These are phyloP conservation scores for Aphelocoma californica DNA, from an alignment of 2,797 vertebrate genomes.

Conservation along the genomic window DNA sequence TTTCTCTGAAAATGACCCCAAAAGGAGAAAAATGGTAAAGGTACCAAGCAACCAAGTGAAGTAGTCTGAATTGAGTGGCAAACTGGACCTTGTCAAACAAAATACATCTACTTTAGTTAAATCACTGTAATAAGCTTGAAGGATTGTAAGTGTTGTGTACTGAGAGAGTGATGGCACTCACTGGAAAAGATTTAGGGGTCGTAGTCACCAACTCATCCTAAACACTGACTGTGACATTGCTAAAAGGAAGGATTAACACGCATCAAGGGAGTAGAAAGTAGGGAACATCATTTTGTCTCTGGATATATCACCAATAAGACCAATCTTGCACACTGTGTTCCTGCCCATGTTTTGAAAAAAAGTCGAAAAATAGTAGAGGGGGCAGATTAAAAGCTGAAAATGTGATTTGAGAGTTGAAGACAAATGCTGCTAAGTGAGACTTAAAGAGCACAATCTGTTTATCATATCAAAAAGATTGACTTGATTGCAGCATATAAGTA, in stretches of 20 bases:
- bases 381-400: constrained; percentile 28
- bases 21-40: background rate
- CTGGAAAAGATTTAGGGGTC: background rate
- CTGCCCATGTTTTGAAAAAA: background rate
- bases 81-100: background rate
- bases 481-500: constrained; percentile 41
- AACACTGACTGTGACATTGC: background rate
- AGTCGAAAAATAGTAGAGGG: background rate
- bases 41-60: background rate
- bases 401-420: constrained; percentile 22
- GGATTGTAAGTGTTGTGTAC: background rate
- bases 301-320: background rate
- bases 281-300: background rate
- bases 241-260: background rate
- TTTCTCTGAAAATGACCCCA: background rate
- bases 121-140: background rate
- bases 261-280: background rate
- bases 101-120: background rate
- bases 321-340: background rate
- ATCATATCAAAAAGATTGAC: constrained; percentile 38
- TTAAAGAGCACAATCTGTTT: constrained; percentile 53
- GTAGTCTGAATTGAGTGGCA: background rate
- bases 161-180: background rate
- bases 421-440: constrained; percentile 35
- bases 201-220: background rate